These are phyloP conservation scores for Aphis craccivora DNA, from an alignment of 1,140 invertebrate species.

Conservation along the genomic window DNA sequence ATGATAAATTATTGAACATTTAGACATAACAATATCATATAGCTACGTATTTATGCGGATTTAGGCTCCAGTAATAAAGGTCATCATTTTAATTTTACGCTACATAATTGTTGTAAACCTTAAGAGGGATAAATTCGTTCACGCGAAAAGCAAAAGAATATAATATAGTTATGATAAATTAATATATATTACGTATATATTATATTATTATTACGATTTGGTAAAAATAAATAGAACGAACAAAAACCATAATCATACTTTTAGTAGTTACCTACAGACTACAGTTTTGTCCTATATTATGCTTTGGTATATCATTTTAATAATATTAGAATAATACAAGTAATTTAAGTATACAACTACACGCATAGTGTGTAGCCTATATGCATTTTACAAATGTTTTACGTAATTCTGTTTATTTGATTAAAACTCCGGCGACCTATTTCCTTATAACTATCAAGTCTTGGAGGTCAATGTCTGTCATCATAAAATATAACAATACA, in stretches of 20 bases:
- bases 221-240: neutral
- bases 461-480: neutral
- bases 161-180: no score
- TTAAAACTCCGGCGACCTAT: neutral
- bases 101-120: no score
- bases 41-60: no score
- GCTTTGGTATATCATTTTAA: neutral
- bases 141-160: no score
- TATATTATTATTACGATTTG: neutral
- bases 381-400: neutral
- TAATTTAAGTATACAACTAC: neutral
- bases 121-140: no score
- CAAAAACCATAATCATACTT: neutral
- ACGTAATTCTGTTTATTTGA: constrained; percentile 5
- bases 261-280: neutral
- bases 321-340: neutral
- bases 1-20: no score
- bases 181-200: neutral
- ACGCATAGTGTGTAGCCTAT: neutral
- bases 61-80: no score
- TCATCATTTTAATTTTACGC: no score
- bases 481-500: neutral
- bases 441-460: neutral
- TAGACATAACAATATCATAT: no score
- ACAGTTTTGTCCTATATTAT: neutral